Evolutionary conservation across 1,140 invertebrate species (phyloP), one percentile per base, ranked within the genome.

Genomic region (Cylas formicarius): DNA sequence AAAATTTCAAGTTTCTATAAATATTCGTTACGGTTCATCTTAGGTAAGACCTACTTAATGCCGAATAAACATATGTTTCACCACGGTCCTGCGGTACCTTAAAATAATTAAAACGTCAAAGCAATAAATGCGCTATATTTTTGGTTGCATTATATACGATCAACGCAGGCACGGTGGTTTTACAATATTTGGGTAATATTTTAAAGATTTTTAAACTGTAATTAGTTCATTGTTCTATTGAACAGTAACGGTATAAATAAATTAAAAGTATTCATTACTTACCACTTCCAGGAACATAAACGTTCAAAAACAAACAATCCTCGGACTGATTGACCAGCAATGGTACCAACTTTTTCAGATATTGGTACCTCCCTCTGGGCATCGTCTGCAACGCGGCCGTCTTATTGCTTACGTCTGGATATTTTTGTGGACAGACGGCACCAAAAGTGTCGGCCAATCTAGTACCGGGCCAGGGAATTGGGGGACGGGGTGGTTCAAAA

Each of bases 301-400:
- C 80, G 63, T 94, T 94, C 50, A 93, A 74, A 63, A 83, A 85
- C 27, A 94, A 76, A 64, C 90, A 94, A 68, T 94, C 88, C 68
- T 94, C 90, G 67, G 78, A 85, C 66, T 90, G 85, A 58, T 89
- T 84, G 48, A 70, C 70, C 19, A 92, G 68, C 52, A 79, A 69
- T 5, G 80, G 80, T 13, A 78, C 56, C 29, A 83, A 70, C 50
- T 72, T 74, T 40, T 73, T 72, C 36, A 86, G 65, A 58, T 81
- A 76, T 56, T 75, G 71, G 68, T 79, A 83, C 22, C 80, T 67
- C 32, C 76, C 80, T 23, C 73, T 69, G 3, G 83, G 82, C 82
- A 85, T 86, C 49, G 65, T 67, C 41, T 72, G 63, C 7, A 86
- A 65, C 3, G 82, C 81, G 16, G 73, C 70, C 3, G 77, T 84